Conservation (phyloP, 2,113 vertebrate species). For the Neolamprologus sp. region DNA sequence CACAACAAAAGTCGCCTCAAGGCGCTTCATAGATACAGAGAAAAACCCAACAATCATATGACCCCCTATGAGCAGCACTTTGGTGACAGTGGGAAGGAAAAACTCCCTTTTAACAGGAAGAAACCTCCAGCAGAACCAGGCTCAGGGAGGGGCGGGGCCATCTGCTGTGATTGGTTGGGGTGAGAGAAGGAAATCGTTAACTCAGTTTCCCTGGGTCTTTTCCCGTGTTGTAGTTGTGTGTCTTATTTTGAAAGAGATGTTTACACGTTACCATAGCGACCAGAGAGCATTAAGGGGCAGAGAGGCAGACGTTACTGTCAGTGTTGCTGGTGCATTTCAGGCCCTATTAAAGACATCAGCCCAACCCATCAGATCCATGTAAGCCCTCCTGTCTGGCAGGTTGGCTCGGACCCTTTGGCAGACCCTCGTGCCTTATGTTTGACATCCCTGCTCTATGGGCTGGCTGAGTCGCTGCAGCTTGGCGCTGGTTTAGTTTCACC, state of each 20-base stretch:
- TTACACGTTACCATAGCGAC: background rate
- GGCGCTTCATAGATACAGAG: too few relatives aligned
- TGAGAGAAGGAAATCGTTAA: too few relatives aligned
- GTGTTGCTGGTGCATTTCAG: background rate
- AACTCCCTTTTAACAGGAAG: too few relatives aligned
- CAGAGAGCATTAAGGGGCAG: background rate
- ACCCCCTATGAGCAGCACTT: too few relatives aligned
- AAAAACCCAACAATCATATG: too few relatives aligned
- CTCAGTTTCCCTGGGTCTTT: too few relatives aligned
- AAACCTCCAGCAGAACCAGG: too few relatives aligned
- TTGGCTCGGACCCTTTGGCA: background rate
- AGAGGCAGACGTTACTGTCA: background rate
- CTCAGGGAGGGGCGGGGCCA: too few relatives aligned
- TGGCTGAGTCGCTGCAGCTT: background rate
- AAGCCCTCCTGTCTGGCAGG: background rate
- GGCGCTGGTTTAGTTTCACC: background rate
- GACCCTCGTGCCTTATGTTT: background rate
- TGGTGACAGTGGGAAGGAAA: too few relatives aligned
- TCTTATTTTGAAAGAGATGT: background rate
- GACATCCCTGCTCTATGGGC: background rate
- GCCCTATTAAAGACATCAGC: background rate
- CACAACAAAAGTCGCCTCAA: too few relatives aligned
- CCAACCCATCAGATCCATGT: background rate
- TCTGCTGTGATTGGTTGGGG: too few relatives aligned
- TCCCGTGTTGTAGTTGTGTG: background rate